Conservation (phyloP, 2,797 vertebrate genomes). For the Accipiter badius region DNA sequence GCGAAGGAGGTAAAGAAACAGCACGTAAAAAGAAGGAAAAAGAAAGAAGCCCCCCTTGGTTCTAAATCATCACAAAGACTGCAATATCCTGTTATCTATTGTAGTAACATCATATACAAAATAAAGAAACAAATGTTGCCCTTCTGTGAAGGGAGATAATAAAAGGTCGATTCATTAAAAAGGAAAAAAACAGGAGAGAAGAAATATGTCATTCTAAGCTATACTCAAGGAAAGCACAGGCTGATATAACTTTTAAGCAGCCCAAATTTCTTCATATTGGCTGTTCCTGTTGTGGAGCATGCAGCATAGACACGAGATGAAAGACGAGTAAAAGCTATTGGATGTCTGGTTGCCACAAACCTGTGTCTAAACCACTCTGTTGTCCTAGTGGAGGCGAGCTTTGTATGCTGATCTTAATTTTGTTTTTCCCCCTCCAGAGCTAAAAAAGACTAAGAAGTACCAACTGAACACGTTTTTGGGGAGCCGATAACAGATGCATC, state of each 20-base stretch:
- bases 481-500: not conserved
- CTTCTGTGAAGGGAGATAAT: not conserved
- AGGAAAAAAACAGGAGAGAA: not conserved
- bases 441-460: not conserved
- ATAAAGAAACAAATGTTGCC: constrained; percentile 47
- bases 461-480: not conserved
- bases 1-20: constrained; percentile 19
- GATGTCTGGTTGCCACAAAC: not conserved
- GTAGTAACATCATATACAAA: constrained; percentile 18
- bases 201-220: not conserved
- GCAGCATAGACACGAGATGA: not conserved
- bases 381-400: not conserved
- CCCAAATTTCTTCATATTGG: not conserved
- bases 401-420: not conserved
- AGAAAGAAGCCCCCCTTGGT: not conserved
- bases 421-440: not conserved
- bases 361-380: not conserved
- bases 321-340: not conserved
- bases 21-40: not conserved
- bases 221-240: not conserved
- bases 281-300: not conserved
- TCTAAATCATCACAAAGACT: constrained; percentile 46
- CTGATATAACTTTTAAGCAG: not conserved
- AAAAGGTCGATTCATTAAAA: not conserved
- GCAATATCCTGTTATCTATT: constrained; percentile 63